A percentile compares a stretch with the other conserved stretches of the same genome.
Conservation (phyloP, 2,888 invertebrate species). For the Acronicta psi region DNA sequence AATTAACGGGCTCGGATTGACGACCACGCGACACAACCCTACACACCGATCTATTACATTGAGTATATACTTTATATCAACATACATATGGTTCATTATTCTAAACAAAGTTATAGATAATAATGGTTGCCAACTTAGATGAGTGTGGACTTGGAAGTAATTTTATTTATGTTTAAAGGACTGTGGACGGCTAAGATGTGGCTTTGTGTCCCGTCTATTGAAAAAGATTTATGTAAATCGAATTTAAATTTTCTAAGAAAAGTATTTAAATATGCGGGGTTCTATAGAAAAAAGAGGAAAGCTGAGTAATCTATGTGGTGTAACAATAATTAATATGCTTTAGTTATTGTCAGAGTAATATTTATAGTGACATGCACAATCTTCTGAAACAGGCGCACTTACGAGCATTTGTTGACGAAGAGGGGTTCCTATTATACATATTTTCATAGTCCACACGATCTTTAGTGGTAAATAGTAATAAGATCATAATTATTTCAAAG, state of each 20-base stretch:
- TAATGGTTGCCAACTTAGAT: slow-evolving; percentile 41
- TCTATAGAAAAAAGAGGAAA: no score
- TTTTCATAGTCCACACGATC: slow-evolving; percentile 14
- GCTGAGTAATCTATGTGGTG: no score
- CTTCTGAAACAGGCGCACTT: no score
- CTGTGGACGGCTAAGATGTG: slow-evolving; percentile 45
- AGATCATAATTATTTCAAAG: slow-evolving; percentile 24
- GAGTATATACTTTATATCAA: slow-evolving; percentile 38
- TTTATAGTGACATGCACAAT: no score
- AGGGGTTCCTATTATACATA: slow-evolving; percentile 13
- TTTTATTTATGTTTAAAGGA: slow-evolving; percentile 59
- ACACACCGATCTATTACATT: slow-evolving; percentile 35
- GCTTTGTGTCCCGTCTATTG: slow-evolving; percentile 35
- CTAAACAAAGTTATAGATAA: slow-evolving; percentile 11
- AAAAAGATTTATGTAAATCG: slow-evolving; percentile 42
- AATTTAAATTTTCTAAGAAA: slow-evolving; percentile 37
- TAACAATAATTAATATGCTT: no score
- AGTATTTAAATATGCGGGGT: no score
- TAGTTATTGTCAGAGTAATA: no score
- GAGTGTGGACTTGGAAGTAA: slow-evolving; percentile 46
- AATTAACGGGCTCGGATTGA: slow-evolving; percentile 65
- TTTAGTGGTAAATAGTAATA: slow-evolving; percentile 23
- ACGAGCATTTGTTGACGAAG: slow-evolving; percentile 22
- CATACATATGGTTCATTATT: slow-evolving; percentile 47
- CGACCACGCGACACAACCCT: slow-evolving; percentile 47